phyloP scores from a whole-genome alignment of 2,888 invertebrate species.

The Schizotus pectinicornis region DNA sequence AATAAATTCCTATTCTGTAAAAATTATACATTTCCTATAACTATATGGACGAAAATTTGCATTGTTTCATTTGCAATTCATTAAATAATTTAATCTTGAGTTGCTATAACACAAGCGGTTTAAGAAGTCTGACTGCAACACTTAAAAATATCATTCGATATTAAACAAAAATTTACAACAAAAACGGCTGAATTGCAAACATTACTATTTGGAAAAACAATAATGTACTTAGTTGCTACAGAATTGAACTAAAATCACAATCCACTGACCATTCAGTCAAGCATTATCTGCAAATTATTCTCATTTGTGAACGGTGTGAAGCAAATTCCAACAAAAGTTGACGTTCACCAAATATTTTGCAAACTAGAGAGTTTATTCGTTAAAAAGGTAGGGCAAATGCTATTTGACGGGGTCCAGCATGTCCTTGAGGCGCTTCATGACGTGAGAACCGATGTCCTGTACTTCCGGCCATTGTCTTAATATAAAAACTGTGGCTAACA shows the following conservation, averaged over 20 bases:
- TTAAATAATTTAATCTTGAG: slow-evolving; percentile 6
- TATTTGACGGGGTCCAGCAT: slow-evolving; percentile 68
- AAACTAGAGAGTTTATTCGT: slow-evolving; percentile 40
- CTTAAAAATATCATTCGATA: too few relatives aligned
- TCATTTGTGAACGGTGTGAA: slow-evolving; percentile 20
- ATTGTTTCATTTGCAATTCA: slow-evolving; percentile 12
- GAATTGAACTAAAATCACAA: slow-evolving; percentile 46
- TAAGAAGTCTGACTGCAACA: too few relatives aligned
- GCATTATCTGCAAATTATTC: slow-evolving; percentile 25
- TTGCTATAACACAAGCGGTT: too few relatives aligned
- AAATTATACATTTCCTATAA: slow-evolving; percentile 12
- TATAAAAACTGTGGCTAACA: slow-evolving; percentile 82
- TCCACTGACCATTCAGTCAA: slow-evolving; percentile 38
- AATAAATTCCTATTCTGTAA: slow-evolving; percentile 17
- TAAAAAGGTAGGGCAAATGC: slow-evolving; percentile 47
- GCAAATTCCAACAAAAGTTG: slow-evolving; percentile 10
- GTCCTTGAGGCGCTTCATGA: slow-evolving; percentile 79
- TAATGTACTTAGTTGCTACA: slow-evolving; percentile 20
- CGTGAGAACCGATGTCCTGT: slow-evolving; percentile 79
- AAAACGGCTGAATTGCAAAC: background rate
- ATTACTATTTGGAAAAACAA: slow-evolving; percentile 8
- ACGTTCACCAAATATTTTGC: slow-evolving; percentile 32
- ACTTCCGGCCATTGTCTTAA: slow-evolving; percentile 91
- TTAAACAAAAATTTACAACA: too few relatives aligned
- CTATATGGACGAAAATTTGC: slow-evolving; percentile 23